phyloP scores from a whole-genome alignment of 2,113 vertebrate genomes.

The Ceyx margarethae region DNA sequence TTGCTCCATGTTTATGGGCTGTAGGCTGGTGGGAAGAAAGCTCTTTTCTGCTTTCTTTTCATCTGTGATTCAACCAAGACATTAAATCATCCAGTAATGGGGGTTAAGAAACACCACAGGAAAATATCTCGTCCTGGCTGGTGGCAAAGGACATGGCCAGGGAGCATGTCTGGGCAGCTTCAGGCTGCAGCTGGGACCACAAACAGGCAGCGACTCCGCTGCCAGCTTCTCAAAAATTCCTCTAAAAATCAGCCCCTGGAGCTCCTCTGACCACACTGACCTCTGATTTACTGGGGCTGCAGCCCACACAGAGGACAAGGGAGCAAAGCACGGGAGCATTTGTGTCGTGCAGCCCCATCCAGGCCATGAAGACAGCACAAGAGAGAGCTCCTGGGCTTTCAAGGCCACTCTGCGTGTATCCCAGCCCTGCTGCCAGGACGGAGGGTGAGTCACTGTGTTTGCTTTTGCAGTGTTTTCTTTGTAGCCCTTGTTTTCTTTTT shows the following conservation, averaged over 20 bases:
- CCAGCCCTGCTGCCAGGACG: background rate
- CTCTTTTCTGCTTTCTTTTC: background rate
- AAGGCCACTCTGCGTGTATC: background rate
- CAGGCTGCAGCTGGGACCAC: background rate
- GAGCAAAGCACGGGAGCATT: background rate
- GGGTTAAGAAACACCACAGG: background rate
- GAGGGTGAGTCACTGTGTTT: background rate
- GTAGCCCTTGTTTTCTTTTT: background rate
- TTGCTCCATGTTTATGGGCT: background rate
- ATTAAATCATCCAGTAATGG: background rate
- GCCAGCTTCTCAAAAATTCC: fast-evolving
- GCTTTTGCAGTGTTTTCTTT: background rate
- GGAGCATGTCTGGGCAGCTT: background rate
- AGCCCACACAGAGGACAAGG: background rate
- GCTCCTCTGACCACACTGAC: background rate
- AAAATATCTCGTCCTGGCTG: background rate
- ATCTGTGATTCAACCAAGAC: background rate
- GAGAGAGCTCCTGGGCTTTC: background rate
- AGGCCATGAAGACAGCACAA: fast-evolving
- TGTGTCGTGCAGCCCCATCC: fast-evolving
- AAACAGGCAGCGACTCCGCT: background rate
- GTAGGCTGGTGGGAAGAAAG: background rate
- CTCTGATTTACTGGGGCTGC: background rate
- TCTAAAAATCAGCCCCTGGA: background rate
- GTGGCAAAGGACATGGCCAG: background rate